A percentile compares a stretch with the other conserved stretches of the same genome.
Conservation (phyloP, 2,888 invertebrate genomes). For the Amblyjoppa proteus region DNA sequence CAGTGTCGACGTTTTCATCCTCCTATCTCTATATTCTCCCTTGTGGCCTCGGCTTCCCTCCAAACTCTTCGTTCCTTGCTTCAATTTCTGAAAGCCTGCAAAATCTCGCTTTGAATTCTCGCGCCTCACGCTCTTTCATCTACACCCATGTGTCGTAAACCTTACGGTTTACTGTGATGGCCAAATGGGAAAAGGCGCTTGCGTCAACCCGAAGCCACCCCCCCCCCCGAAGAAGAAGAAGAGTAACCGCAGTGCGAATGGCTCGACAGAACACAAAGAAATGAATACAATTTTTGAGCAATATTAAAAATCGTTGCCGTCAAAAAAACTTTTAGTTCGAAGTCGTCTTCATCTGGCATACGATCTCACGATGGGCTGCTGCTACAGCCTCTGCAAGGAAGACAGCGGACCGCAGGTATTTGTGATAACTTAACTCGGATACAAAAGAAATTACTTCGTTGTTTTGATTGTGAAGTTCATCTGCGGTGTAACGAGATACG, state of each 20-base stretch:
- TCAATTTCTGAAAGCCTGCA: too few relatives aligned
- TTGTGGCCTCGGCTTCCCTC: too few relatives aligned
- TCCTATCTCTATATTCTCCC: too few relatives aligned
- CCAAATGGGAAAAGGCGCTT: too few relatives aligned
- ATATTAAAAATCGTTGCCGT: slow-evolving; percentile 42
- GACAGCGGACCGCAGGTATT: slow-evolving; percentile 89
- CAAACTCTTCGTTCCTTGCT: too few relatives aligned
- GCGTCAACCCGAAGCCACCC: too few relatives aligned
- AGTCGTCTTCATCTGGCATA: slow-evolving; percentile 3
- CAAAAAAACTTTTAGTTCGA: slow-evolving; percentile 39
- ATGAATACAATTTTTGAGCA: slow-evolving; percentile 67
- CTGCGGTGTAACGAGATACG: slow-evolving; percentile 17
- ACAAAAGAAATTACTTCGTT: slow-evolving; percentile 45
- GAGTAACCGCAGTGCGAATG: slow-evolving; percentile 69
- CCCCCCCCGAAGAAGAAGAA: too few relatives aligned
- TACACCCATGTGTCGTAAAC: too few relatives aligned
- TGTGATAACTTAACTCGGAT: slow-evolving; percentile 47
- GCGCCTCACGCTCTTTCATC: too few relatives aligned
- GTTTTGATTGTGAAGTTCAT: slow-evolving; percentile 55
- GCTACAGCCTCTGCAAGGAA: slow-evolving; percentile 91
- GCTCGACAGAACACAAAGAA: slow-evolving; percentile 40
- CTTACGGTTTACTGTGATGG: too few relatives aligned
- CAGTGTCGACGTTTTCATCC: background rate
- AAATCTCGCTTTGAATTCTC: too few relatives aligned
- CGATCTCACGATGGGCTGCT: slow-evolving; percentile 82